Evolutionary conservation across 2,888 invertebrate genomes (phyloP).

Genomic region (Drosophila hamatofila): DNA sequence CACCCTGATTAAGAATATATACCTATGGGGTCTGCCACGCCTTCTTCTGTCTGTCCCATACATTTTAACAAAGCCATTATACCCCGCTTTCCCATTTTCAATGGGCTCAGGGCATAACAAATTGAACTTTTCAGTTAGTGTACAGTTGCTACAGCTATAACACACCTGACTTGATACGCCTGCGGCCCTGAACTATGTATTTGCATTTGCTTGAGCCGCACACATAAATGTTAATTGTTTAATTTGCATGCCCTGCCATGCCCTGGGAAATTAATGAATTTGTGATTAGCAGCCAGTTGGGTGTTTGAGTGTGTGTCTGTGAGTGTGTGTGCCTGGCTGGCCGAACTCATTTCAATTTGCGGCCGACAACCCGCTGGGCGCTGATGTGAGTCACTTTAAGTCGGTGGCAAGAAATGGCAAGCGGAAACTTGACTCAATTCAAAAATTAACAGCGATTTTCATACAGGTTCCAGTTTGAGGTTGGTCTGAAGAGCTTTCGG

Average conservation of each 20-base stretch:
- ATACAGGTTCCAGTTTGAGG: background rate
- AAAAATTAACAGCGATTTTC: constrained; percentile 69
- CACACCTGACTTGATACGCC: background rate
- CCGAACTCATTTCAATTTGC: constrained; percentile 52
- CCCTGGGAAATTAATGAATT: constrained; percentile 51
- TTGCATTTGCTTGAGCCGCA: background rate
- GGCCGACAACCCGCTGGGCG: constrained; percentile 23
- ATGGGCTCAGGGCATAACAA: too few species aligned
- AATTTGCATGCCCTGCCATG: constrained; percentile 61
- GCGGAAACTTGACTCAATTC: constrained; percentile 52
- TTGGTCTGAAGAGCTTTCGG: constrained; percentile 4
- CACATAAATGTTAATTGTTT: constrained; percentile 56
- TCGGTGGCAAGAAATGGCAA: constrained; percentile 53
- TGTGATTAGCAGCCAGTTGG: constrained; percentile 42
- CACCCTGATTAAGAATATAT: too few species aligned
- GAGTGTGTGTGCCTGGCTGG: constrained; percentile 28
- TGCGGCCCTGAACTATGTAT: constrained; percentile 10
- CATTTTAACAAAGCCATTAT: too few species aligned
- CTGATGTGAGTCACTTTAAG: constrained; percentile 54
- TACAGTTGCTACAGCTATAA: background rate
- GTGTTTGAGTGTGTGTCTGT: background rate
- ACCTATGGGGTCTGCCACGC: too few species aligned
- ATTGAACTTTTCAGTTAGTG: background rate
- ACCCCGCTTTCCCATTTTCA: too few species aligned
- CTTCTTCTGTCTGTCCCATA: too few species aligned